phyloP scores from a whole-genome alignment of 2,888 invertebrate genomes.

The Drosophila lacicola region DNA sequence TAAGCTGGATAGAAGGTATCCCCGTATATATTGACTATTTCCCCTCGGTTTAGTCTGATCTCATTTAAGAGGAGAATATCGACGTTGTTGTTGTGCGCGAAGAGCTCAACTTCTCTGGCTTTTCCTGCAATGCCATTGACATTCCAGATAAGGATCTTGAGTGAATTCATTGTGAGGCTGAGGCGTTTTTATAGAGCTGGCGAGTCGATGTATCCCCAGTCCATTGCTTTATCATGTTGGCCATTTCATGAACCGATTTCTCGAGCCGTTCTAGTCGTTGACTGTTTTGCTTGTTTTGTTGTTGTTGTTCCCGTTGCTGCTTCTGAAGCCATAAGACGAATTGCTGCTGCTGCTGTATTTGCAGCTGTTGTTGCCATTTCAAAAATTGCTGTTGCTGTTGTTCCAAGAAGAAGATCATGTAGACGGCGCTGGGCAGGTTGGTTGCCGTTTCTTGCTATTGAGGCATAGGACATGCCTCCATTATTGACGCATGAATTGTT shows the following conservation, averaged over 20 bases:
- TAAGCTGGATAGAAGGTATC: constrained; percentile 10
- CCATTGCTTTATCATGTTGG: background rate
- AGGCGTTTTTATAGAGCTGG: no score
- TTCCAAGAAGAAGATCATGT: background rate
- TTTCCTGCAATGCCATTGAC: constrained; percentile 12
- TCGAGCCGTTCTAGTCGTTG: no score
- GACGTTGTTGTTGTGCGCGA: constrained; percentile 13
- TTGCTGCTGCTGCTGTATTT: constrained; percentile 5
- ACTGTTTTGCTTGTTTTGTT: no score
- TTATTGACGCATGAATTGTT: no score
- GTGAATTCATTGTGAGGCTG: no score
- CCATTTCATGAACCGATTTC: no score
- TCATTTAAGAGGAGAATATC: background rate
- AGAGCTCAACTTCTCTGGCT: constrained; percentile 17
- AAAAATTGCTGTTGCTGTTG: constrained; percentile 3
- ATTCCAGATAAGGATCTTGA: constrained; percentile 18
- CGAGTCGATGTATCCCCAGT: no score
- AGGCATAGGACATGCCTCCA: no score
- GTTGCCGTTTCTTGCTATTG: no score
- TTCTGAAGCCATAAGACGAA: background rate
- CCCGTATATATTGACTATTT: background rate
- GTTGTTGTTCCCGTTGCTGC: no score
- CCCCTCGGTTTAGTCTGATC: no score
- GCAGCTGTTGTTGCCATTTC: background rate
- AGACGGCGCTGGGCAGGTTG: no score